Conservation (phyloP, 2,797 vertebrate genomes). For the Cichlasoma orientale region DNA sequence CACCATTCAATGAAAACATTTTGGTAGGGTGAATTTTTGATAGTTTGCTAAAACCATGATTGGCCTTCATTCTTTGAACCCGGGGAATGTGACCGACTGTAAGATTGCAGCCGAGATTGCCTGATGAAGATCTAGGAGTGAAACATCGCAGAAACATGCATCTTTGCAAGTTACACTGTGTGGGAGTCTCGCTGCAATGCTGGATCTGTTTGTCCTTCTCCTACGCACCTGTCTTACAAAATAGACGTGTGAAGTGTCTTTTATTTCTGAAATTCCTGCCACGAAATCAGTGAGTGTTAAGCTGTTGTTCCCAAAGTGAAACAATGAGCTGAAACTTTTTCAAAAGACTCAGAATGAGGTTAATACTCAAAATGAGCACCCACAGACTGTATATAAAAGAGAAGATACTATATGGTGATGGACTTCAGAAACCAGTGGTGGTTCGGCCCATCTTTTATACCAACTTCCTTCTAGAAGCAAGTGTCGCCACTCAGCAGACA, state of each 20-base stretch:
- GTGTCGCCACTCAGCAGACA: background rate
- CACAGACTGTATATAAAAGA: background rate
- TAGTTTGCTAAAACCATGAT: too few relatives aligned
- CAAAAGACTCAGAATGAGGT: too few relatives aligned
- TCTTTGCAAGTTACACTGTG: background rate
- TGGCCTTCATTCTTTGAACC: too few relatives aligned
- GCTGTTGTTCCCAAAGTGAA: background rate
- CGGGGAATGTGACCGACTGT: too few relatives aligned
- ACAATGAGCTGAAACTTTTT: background rate
- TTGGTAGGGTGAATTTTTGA: too few relatives aligned
- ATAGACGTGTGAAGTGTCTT: background rate
- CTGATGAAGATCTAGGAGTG: background rate
- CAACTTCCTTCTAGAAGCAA: background rate
- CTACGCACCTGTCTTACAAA: background rate
- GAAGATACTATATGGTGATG: background rate
- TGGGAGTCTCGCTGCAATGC: background rate
- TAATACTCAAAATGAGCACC: background rate
- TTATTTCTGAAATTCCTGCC: background rate
- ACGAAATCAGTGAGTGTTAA: background rate
- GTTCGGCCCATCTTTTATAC: background rate
- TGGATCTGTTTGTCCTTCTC: slow-evolving; percentile 3
- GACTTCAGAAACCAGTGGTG: background rate
- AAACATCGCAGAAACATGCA: background rate
- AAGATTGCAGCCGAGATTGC: background rate
- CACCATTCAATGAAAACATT: too few relatives aligned